These are phyloP conservation scores for Asarcornis scutulata DNA, from an alignment of 2,113 vertebrate species.

Conservation along the genomic window DNA sequence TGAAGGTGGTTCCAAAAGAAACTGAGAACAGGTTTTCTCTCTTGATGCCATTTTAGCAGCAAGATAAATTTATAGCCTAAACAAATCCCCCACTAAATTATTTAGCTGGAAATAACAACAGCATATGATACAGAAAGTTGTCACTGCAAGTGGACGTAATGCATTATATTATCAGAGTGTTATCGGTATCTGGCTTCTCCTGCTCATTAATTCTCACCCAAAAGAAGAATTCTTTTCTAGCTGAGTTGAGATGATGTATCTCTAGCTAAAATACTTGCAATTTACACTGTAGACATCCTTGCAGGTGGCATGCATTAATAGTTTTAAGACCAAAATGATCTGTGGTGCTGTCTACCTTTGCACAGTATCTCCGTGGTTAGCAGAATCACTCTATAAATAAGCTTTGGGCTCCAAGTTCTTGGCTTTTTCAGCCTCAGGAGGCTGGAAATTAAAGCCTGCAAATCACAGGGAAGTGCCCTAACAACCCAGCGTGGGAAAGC, in stretches of 20 bases:
- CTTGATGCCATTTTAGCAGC: background rate
- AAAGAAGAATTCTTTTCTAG: background rate
- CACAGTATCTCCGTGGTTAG: background rate
- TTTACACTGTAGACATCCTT: background rate
- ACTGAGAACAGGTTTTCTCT: background rate
- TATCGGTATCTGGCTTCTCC: background rate
- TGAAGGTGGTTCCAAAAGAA: background rate
- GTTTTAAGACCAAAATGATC: background rate
- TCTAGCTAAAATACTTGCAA: background rate
- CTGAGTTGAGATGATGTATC: background rate
- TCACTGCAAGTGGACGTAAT: background rate
- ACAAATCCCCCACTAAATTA: background rate
- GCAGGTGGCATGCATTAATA: background rate
- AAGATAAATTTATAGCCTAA: background rate
- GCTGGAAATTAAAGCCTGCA: conserved; percentile 38
- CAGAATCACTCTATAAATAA: conserved; percentile 34
- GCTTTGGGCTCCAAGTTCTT: background rate
- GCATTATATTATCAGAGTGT: background rate
- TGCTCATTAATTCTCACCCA: background rate
- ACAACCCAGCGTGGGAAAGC: background rate
- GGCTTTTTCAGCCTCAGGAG: background rate
- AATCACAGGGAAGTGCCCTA: background rate
- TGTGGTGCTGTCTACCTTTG: background rate
- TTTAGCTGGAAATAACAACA: background rate
- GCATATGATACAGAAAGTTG: background rate